Percentiles rank a stretch among this genome's conserved stretches.
Evolutionary conservation across 1,140 invertebrate species (phyloP).

Genomic region (Bombus turneri): DNA sequence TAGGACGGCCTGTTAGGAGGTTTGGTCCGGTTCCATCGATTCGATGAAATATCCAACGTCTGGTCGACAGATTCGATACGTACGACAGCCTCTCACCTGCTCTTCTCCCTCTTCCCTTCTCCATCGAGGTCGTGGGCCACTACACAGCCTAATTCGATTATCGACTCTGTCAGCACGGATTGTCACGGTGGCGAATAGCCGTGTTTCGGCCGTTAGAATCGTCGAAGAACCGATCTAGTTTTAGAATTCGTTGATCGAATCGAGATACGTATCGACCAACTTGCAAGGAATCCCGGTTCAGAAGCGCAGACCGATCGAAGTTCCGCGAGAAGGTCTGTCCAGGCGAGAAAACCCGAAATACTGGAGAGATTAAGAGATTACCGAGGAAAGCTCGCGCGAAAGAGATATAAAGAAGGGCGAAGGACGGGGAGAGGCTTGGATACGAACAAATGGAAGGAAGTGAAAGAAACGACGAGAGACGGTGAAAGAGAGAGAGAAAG

Average conservation of each 20-base stretch:
- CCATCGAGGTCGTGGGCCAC: no score
- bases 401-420: slow-evolving; percentile 31
- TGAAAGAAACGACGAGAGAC: not conserved
- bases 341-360: slow-evolving; percentile 39
- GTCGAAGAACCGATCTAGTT: not conserved
- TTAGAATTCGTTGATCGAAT: not conserved
- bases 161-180: slow-evolving; percentile 17
- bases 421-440: not conserved
- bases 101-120: not conserved
- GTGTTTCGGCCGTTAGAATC: no score
- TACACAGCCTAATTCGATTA: slow-evolving; percentile 45
- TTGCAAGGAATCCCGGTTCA: rapidly evolving
- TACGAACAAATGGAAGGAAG: slow-evolving; percentile 28
- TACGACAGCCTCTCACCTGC: slow-evolving; percentile 44
- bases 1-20: slow-evolving; percentile 39
- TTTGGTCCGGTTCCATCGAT: slow-evolving; percentile 4
- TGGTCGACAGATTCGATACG: slow-evolving; percentile 49
- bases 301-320: no score
- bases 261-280: not conserved
- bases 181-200: not conserved
- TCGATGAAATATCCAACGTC: slow-evolving; percentile 33
- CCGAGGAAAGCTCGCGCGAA: slow-evolving; percentile 59
- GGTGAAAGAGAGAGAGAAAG: not conserved
- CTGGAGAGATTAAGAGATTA: slow-evolving; percentile 62
- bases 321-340: not conserved